phyloP scores from a whole-genome alignment of 1,140 invertebrate species.

The Trachymyrmex cornetzi region DNA sequence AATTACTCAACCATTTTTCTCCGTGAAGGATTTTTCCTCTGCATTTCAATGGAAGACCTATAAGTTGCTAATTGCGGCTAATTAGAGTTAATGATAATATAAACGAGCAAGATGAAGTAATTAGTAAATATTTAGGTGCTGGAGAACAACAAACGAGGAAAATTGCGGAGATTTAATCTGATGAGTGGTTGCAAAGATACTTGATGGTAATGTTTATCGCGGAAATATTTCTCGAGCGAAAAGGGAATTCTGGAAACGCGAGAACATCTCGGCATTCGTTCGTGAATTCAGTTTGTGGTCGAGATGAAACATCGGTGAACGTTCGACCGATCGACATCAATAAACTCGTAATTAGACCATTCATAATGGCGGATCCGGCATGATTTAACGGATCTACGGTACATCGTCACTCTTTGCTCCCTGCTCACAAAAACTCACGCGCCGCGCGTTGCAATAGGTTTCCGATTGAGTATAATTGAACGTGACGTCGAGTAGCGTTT shows the following conservation, averaged over 20 bases:
- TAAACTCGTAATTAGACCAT: slow-evolving; percentile 59
- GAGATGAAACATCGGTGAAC: slow-evolving; percentile 5
- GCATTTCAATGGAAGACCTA: neutral
- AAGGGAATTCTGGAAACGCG: neutral
- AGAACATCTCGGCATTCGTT: neutral
- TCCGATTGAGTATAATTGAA: slow-evolving; percentile 58
- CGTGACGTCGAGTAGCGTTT: slow-evolving; percentile 43
- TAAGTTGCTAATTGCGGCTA: neutral
- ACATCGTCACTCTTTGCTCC: slow-evolving; percentile 24
- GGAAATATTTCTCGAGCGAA: neutral
- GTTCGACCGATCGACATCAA: slow-evolving; percentile 22
- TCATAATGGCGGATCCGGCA: slow-evolving; percentile 23
- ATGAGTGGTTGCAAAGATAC: neutral
- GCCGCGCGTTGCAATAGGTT: slow-evolving; percentile 39
- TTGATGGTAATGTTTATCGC: neutral
- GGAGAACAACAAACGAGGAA: neutral
- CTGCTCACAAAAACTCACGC: slow-evolving; percentile 31
- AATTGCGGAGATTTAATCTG: neutral
- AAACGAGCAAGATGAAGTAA: neutral
- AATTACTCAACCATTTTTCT: no score
- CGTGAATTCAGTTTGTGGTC: neutral
- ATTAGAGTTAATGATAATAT: slow-evolving; percentile 6
- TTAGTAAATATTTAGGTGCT: neutral
- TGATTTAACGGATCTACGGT: slow-evolving; percentile 33
- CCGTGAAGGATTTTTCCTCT: neutral